A percentile compares a stretch with the other conserved stretches of the same genome.
These are phyloP conservation scores for Vireo altiloquus DNA, from an alignment of 2,113 vertebrate species.

Conservation along the genomic window DNA sequence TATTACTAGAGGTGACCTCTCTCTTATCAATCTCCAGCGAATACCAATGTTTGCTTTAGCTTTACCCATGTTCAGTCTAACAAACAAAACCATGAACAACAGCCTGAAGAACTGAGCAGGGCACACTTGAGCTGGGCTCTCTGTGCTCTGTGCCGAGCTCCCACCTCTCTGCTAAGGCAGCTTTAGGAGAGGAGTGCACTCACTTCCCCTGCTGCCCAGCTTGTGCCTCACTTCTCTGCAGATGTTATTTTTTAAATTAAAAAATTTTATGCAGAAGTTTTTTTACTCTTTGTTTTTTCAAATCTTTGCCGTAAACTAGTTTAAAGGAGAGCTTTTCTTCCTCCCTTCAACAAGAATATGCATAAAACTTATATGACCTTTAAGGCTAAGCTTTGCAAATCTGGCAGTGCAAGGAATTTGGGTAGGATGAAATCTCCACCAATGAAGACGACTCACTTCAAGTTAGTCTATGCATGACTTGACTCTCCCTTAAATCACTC, in stretches of 20 bases:
- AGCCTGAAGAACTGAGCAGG: neutral
- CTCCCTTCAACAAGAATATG: neutral
- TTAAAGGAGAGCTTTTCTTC: slow-evolving; percentile 1
- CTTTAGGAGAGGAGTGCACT: neutral
- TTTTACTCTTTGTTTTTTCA: neutral
- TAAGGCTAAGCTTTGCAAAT: neutral
- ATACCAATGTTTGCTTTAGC: neutral
- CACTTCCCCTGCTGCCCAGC: neutral
- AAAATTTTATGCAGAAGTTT: neutral
- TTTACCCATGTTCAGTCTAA: neutral
- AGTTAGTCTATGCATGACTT: neutral
- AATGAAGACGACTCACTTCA: neutral
- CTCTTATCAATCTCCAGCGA: slow-evolving; percentile 37
- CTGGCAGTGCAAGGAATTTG: neutral
- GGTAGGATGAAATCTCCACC: neutral
- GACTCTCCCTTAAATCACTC: neutral
- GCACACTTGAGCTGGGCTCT: neutral
- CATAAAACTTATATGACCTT: neutral
- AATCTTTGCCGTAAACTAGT: neutral
- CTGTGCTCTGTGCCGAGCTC: neutral
- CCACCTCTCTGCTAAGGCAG: neutral
- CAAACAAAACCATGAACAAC: neutral
- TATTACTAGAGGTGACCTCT: slow-evolving; percentile 37
- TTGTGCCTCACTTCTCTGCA: neutral
- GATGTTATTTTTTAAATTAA: neutral